Conservation (phyloP, 2,888 invertebrate species). For the Mechanitis mazaeus region DNA sequence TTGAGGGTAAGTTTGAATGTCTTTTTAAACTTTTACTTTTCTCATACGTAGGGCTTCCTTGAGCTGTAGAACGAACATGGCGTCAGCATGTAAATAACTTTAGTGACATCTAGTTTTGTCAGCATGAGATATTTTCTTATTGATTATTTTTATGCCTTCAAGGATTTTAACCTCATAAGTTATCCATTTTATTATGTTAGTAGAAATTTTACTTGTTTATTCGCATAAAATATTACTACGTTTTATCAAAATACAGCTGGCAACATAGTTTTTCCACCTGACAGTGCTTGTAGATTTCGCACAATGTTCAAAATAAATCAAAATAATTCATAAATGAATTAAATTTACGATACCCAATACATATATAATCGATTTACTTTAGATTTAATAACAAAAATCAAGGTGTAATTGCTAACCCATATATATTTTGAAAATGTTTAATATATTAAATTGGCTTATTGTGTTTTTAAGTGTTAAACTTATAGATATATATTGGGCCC, state of each 20-base stretch:
- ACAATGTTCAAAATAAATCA: neutral
- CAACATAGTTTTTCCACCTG: constrained; percentile 20
- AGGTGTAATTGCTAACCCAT: neutral
- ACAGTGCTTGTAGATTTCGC: constrained; percentile 12
- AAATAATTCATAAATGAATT: neutral
- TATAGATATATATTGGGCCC: constrained; percentile 7
- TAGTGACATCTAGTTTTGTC: constrained; percentile 50
- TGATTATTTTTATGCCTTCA: constrained; percentile 8
- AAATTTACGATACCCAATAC: neutral
- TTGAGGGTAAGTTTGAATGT: constrained; percentile 65
- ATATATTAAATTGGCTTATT: neutral
- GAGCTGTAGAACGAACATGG: constrained; percentile 69
- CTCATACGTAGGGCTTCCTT: constrained; percentile 59
- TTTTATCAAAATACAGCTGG: constrained; percentile 33
- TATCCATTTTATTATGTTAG: neutral
- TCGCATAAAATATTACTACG: constrained; percentile 14
- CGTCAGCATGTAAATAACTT: constrained; percentile 72
- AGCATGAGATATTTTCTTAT: constrained; percentile 31
- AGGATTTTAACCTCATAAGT: neutral
- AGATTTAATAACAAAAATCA: neutral
- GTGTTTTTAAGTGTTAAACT: constrained; percentile 4
- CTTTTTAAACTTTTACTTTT: constrained; percentile 37
- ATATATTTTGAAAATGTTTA: neutral
- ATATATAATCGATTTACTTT: neutral
- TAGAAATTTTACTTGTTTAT: constrained; percentile 16